Conservation (phyloP, 30 jellyfish, hydroid and myxozoan species). For the Cassiopea andromeda region DNA sequence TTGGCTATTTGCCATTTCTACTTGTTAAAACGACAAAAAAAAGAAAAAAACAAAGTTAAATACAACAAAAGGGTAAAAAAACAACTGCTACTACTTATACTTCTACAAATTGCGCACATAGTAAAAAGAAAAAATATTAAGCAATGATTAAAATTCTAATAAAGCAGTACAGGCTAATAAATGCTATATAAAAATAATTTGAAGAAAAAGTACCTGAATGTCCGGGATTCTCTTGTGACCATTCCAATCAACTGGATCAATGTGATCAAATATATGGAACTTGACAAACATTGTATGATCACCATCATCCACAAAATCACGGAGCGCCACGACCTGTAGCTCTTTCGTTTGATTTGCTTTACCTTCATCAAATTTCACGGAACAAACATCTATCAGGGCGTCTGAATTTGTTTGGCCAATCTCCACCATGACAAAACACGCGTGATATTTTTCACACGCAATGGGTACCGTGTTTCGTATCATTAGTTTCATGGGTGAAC, state of each 20-base stretch:
- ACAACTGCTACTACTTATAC: no score
- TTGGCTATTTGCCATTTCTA: no score
- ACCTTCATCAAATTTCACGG: slow-evolving; percentile 73
- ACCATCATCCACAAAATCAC: slow-evolving; percentile 96
- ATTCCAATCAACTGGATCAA: slow-evolving; percentile 96
- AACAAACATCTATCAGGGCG: slow-evolving; percentile 69
- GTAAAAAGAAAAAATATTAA: no score
- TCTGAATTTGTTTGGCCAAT: slow-evolving; percentile 80
- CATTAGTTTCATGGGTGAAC: slow-evolving; percentile 65
- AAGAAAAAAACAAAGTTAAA: no score
- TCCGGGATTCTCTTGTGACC: slow-evolving; percentile 76
- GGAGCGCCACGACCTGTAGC: slow-evolving; percentile 79
- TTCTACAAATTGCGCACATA: no score
- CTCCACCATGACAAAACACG: slow-evolving; percentile 77
- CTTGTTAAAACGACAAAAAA: no score
- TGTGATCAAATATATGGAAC: slow-evolving; percentile 69
- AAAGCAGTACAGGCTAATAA: background rate
- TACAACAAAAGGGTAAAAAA: no score
- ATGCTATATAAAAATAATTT: background rate
- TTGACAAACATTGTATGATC: slow-evolving; percentile 79
- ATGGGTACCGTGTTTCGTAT: slow-evolving; percentile 83
- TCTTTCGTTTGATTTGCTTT: slow-evolving; percentile 68
- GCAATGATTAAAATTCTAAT: background rate
- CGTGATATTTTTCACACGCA: slow-evolving; percentile 62
- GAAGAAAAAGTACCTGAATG: slow-evolving; percentile 57